Conservation (phyloP, 2,113 vertebrate species). For the Nymphicus hollandicus region DNA sequence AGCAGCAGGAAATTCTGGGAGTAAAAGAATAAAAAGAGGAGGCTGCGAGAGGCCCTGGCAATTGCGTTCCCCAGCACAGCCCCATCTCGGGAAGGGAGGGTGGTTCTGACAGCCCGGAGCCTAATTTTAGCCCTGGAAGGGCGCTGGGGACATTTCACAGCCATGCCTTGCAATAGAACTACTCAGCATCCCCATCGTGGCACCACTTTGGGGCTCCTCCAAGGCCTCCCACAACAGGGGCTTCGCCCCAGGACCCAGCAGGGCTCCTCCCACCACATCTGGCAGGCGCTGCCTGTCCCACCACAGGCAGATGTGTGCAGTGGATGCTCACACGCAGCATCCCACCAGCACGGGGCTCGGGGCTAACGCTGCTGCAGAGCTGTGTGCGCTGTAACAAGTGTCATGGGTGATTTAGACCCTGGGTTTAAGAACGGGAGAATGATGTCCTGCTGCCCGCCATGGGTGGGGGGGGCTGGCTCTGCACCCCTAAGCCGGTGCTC, state of each 20-base stretch:
- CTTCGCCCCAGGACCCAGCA: too few relatives aligned
- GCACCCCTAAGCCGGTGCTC: accelerated
- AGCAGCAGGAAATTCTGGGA: conserved; percentile 58
- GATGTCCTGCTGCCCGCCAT: accelerated
- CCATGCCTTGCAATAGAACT: accelerated
- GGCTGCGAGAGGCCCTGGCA: accelerated
- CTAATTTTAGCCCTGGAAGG: neutral
- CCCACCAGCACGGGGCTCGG: neutral
- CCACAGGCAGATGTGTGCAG: neutral
- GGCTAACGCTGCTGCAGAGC: neutral
- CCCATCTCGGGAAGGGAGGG: neutral
- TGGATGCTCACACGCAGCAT: neutral
- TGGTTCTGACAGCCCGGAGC: neutral
- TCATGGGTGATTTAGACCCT: accelerated
- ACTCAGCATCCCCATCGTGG: accelerated
- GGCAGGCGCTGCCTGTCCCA: neutral
- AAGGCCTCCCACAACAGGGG: neutral
- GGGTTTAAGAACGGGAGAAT: neutral
- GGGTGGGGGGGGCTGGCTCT: too few relatives aligned
- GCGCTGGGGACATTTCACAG: neutral
- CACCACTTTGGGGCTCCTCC: neutral
- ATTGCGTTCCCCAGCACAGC: neutral
- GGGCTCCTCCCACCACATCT: neutral
- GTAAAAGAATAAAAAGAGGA: accelerated
- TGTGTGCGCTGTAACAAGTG: accelerated